These are phyloP conservation scores for Sardina pilchardus DNA, from an alignment of 2,113 vertebrate genomes.

Conservation along the genomic window DNA sequence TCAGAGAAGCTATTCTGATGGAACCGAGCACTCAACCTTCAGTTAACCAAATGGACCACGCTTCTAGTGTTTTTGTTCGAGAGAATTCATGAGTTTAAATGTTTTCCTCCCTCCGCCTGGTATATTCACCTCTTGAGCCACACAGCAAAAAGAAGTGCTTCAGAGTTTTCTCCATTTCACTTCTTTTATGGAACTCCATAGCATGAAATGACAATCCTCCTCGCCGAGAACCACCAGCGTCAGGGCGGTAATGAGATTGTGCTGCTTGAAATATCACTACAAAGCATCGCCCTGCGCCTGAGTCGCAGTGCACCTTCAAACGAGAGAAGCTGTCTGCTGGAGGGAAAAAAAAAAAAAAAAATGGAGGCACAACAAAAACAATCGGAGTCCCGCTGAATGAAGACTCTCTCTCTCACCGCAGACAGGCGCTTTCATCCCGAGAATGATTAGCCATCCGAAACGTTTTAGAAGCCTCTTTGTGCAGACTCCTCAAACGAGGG, in stretches of 20 bases:
- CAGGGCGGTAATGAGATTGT: constrained; percentile 74
- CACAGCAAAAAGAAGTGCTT: constrained; percentile 62
- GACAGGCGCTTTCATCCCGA: constrained; percentile 70
- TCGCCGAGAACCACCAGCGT: constrained; percentile 65
- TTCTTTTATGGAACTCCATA: constrained; percentile 64
- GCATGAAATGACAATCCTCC: constrained; percentile 70
- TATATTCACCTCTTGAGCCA: constrained; percentile 65
- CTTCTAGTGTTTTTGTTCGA: background rate
- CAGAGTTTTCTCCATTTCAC: constrained; percentile 57
- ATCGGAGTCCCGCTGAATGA: constrained; percentile 67
- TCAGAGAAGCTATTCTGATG: background rate
- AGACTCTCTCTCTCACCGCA: constrained; percentile 57
- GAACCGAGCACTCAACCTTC: background rate
- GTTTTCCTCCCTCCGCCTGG: constrained; percentile 27
- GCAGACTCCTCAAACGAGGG: constrained; percentile 27
- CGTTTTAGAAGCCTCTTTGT: constrained; percentile 63
- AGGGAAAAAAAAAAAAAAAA: constrained; percentile 42
- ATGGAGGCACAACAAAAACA: constrained; percentile 65
- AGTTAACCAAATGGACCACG: background rate
- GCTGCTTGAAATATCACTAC: constrained; percentile 74
- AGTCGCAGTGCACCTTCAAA: constrained; percentile 72
- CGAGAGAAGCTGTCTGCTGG: constrained; percentile 22
- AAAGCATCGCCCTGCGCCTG: constrained; percentile 64
- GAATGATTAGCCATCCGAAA: constrained; percentile 71
- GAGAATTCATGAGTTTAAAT: background rate